These are phyloP conservation scores for Podarcis lilfordi DNA, from an alignment of 2,797 vertebrate species.

Conservation along the genomic window DNA sequence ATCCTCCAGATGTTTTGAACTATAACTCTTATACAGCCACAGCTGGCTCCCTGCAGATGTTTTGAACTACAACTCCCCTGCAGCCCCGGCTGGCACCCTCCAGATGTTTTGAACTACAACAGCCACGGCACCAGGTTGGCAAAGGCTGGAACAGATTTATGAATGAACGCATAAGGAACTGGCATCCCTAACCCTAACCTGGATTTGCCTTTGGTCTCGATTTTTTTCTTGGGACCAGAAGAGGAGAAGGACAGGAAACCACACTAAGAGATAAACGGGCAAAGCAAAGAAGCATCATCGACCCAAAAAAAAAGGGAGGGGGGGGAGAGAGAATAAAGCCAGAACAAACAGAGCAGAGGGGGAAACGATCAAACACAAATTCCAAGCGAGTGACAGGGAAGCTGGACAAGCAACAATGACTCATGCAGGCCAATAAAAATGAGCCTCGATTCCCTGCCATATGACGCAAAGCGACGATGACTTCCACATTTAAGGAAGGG, in stretches of 20 bases:
- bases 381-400: slow-evolving; percentile 82
- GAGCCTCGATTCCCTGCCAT: slow-evolving; percentile 74
- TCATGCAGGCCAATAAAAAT: slow-evolving; percentile 80
- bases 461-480: slow-evolving; percentile 75
- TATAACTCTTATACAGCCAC: no score
- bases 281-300: neutral
- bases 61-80: no score
- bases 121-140: neutral
- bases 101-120: no score
- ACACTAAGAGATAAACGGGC: neutral
- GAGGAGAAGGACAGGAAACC: neutral
- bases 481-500: slow-evolving; percentile 66
- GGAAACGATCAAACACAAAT: slow-evolving; percentile 74
- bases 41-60: no score
- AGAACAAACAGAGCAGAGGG: neutral
- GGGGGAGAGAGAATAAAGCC: neutral
- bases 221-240: neutral
- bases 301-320: fast-evolving
- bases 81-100: no score
- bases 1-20: no score
- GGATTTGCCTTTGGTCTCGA: neutral
- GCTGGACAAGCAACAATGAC: slow-evolving; percentile 82
- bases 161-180: neutral
- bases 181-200: neutral
- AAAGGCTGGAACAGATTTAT: neutral